These are phyloP conservation scores for Trichogramma dendrolimi DNA, from an alignment of 2,888 invertebrate species.

Conservation along the genomic window DNA sequence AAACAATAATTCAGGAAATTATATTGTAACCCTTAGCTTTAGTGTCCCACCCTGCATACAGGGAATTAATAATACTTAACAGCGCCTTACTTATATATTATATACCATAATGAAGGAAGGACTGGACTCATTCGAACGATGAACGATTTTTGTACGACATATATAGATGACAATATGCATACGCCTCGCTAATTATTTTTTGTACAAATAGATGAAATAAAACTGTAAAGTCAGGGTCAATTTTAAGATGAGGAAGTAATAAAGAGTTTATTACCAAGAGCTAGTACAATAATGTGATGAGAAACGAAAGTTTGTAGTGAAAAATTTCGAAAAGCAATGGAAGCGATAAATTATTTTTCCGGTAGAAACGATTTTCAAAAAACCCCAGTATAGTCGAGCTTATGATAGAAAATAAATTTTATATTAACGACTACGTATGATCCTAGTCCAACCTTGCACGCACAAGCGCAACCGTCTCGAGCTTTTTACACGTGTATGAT, in stretches of 20 bases:
- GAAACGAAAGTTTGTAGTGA: constrained; percentile 21
- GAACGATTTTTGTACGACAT: constrained; percentile 25
- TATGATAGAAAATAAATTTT: constrained; percentile 1
- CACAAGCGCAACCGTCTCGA: constrained; percentile 31
- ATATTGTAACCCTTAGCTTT: constrained; percentile 11
- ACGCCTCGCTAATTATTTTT: constrained; percentile 27
- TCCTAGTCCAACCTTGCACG: constrained; percentile 33
- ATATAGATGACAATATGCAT: constrained; percentile 20
- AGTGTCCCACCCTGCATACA: constrained; percentile 32
- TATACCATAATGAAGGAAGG: constrained; percentile 32
- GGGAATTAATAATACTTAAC: constrained; percentile 22
- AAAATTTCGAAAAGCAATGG: constrained; percentile 24
- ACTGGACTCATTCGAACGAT: constrained; percentile 31
- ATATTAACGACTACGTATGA: constrained; percentile 25
- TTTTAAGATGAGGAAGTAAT: constrained; percentile 18
- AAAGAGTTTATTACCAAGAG: constrained; percentile 18
- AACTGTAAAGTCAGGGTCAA: constrained; percentile 7
- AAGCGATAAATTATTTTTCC: constrained; percentile 23
- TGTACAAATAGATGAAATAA: constrained; percentile 15
- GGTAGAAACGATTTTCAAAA: not conserved
- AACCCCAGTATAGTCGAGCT: no score
- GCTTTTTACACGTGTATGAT: constrained; percentile 47
- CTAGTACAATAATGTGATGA: constrained; percentile 21
- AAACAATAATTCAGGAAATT: not conserved
- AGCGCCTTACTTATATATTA: constrained; percentile 22